A percentile compares a stretch with the other conserved stretches of the same genome.
Evolutionary conservation across 2,113 vertebrate genomes (phyloP).

Genomic region (Seriola rivoliana): DNA sequence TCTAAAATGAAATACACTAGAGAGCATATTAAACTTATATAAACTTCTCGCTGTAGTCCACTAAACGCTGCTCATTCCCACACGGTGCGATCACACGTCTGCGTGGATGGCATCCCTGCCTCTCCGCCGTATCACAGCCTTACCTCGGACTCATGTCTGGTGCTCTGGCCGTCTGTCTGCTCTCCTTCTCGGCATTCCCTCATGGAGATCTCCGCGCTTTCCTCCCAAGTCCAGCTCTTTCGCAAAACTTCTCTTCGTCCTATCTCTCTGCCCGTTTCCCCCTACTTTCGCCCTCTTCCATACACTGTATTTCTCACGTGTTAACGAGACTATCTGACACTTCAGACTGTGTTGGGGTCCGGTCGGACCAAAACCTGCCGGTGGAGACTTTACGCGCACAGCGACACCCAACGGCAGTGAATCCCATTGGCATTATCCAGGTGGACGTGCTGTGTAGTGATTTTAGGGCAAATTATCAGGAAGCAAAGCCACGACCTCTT

Average conservation of each 20-base stretch:
- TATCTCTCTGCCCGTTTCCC: background rate
- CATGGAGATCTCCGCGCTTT: conserved; percentile 64
- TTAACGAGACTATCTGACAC: conserved; percentile 77
- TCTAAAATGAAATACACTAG: background rate
- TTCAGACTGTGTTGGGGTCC: conserved; percentile 73
- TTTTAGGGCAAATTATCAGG: background rate
- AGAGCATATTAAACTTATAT: background rate
- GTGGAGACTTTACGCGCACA: conserved; percentile 74
- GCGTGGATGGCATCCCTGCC: conserved; percentile 31
- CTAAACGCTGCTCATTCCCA: background rate
- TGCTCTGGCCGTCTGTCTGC: conserved; percentile 70
- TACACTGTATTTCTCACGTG: conserved; percentile 65
- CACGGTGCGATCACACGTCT: conserved; percentile 13
- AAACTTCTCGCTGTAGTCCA: background rate
- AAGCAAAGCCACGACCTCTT: background rate
- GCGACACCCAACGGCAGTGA: conserved; percentile 79
- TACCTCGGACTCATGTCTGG: conserved; percentile 88
- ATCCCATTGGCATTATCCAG: background rate
- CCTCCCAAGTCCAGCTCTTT: conserved; percentile 45
- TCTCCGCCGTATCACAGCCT: conserved; percentile 46
- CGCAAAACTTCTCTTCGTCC: conserved; percentile 36
- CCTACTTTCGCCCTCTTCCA: conserved; percentile 48
- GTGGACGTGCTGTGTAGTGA: background rate
- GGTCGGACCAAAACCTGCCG: conserved; percentile 59
- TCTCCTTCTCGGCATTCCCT: conserved; percentile 75